Evolutionary conservation across 2,888 invertebrate species (phyloP), one percentile per base, ranked within the genome.

Genomic region (Rhynchonema sp.): DNA sequence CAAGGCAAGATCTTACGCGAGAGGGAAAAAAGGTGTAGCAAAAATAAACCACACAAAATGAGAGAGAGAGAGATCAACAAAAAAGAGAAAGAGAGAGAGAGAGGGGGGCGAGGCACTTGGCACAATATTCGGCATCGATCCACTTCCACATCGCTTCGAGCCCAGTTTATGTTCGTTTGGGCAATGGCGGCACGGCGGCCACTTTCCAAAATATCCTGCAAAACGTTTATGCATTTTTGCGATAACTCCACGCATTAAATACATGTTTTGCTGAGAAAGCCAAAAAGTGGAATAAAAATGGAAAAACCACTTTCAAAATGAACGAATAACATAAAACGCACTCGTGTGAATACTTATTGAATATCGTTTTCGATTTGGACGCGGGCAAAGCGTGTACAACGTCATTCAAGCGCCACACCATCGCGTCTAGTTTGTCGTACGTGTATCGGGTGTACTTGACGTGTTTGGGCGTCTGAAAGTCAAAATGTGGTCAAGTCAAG

Each of bases 271-370:
- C 38, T 13, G 20, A 38, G 9, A 20, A 20, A 9, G 38, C 9
- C 13, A 38, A 13, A 9, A 38, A 38, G 38, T 38, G 9, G 13
- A 38, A 20, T 38, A 38, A 9, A 9, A 38, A n/a, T n/a, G 49
- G 27, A 25, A 54, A 1, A 54, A 26, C 25, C 13, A 52, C 23
- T n/a, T 17, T 23, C 6, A n/a, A 17, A 6, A 54, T 54, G 22
- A 20, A 2, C 26, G 29, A 22, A 38, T 6, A 38, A 13, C 38
- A 13, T 6, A 6, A 49, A 54, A 38, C 59, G 28, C 2, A 59
- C 67, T 67, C 67, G 62, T 70, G 69, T 46, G 62, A 62, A 61
- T 70, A 70, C 62, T 70, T 70, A 57, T 63, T 60, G 29, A 59
- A 62, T 57, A 70, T 63, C 27, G 64, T 66, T n/a, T 60, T 54